These are phyloP conservation scores for Falco rusticolus DNA, from an alignment of 2,797 vertebrate genomes.

Conservation along the genomic window DNA sequence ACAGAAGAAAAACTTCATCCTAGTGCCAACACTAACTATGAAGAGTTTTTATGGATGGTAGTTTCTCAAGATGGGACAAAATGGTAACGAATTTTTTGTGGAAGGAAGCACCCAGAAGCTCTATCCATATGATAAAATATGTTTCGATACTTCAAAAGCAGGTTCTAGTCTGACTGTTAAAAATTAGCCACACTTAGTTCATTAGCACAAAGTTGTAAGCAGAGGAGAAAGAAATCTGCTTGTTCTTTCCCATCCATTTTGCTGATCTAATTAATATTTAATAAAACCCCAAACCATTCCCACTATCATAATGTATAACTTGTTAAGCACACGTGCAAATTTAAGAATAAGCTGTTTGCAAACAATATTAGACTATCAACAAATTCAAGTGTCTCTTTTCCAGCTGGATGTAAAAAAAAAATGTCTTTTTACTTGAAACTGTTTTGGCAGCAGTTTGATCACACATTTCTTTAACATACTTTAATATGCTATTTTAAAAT, in stretches of 20 bases:
- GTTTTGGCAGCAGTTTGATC: background rate
- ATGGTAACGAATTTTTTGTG: background rate
- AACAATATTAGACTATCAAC: constrained; percentile 1
- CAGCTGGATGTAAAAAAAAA: background rate
- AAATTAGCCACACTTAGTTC: background rate
- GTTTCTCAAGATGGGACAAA: background rate
- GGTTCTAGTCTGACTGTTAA: background rate
- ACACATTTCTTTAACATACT: background rate
- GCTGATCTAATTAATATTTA: background rate
- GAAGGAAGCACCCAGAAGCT: background rate
- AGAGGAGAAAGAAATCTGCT: background rate
- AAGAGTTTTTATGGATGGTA: background rate
- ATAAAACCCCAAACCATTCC: background rate
- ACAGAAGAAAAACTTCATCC: background rate
- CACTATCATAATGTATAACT: background rate
- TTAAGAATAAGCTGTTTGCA: constrained; percentile 31
- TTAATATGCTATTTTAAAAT: background rate
- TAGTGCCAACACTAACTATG: background rate
- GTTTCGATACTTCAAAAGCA: background rate
- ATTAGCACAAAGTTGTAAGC: background rate
- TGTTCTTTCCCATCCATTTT: background rate
- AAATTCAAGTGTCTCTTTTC: constrained; percentile 28
- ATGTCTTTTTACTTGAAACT: background rate
- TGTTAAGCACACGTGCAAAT: background rate
- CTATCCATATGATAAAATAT: background rate